phyloP scores from a whole-genome alignment of 2,888 invertebrate species.

The Xylota segnis region DNA sequence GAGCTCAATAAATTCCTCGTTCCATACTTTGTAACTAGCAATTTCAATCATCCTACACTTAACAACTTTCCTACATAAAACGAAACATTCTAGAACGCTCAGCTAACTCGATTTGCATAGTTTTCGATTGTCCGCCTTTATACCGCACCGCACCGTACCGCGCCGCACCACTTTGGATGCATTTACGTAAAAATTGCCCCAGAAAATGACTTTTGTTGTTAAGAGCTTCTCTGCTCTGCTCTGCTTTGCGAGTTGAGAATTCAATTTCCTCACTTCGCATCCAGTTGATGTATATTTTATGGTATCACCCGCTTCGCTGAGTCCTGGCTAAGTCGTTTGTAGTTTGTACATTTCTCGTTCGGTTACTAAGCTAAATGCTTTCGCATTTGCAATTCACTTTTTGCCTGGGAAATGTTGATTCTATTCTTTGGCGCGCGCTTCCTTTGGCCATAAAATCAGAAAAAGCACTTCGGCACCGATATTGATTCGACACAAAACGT shows the following conservation, averaged over 20 bases:
- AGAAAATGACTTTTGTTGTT: conserved; percentile 24
- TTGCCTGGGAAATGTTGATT: conserved; percentile 32
- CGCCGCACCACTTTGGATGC: conserved; percentile 23
- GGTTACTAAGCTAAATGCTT: conserved; percentile 41
- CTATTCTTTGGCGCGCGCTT: conserved; percentile 46
- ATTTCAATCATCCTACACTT: background rate
- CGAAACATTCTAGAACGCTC: conserved; percentile 11
- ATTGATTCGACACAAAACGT: conserved; percentile 50
- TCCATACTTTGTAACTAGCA: background rate
- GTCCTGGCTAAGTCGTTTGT: background rate
- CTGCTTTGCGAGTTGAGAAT: conserved; percentile 37
- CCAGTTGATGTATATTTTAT: conserved; percentile 52
- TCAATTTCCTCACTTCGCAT: conserved; percentile 39
- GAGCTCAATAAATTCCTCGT: too few species aligned
- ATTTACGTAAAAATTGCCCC: conserved; percentile 27
- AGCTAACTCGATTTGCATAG: conserved; percentile 51
- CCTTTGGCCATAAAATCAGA: conserved; percentile 54
- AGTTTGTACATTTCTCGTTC: conserved; percentile 8
- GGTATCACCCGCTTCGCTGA: conserved; percentile 10
- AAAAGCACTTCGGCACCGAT: conserved; percentile 53
- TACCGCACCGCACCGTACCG: background rate
- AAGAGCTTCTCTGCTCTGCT: conserved; percentile 16
- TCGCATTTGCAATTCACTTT: conserved; percentile 52
- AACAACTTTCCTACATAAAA: background rate
- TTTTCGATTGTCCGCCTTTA: background rate